These are phyloP conservation scores for Andrena haemorrhoa DNA, from an alignment of 2,888 invertebrate species.

Conservation along the genomic window DNA sequence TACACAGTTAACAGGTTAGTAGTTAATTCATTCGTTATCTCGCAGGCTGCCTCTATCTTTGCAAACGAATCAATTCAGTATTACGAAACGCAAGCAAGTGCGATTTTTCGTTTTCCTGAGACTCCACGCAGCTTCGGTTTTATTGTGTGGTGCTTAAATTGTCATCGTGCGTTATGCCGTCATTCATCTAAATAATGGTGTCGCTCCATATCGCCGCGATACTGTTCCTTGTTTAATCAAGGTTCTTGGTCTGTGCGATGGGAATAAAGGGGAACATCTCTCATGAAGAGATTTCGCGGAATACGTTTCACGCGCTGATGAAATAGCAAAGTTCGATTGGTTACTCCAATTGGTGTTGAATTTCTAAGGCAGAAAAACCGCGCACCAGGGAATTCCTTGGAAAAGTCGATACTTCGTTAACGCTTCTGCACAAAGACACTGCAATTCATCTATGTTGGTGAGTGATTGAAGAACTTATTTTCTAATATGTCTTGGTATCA, in stretches of 20 bases:
- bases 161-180: slow-evolving; percentile 23
- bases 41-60: slow-evolving; percentile 8
- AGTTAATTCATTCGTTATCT: slow-evolving; percentile 2
- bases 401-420: too few species aligned
- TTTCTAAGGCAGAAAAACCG: too few species aligned
- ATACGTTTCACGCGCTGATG: not conserved
- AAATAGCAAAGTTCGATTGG: not conserved
- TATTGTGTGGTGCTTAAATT: slow-evolving; percentile 11
- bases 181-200: slow-evolving; percentile 21
- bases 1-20: not conserved
- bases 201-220: not conserved
- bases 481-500: too few species aligned
- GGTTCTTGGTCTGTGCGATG: not conserved
- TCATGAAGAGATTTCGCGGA: not conserved
- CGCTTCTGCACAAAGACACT: too few species aligned
- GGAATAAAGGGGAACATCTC: not conserved
- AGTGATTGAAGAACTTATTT: too few species aligned
- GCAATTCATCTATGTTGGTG: too few species aligned
- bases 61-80: slow-evolving; percentile 9
- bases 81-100: slow-evolving; percentile 4
- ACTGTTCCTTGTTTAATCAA: not conserved
- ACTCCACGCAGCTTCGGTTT: not conserved
- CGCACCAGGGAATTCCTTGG: too few species aligned
- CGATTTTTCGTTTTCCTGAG: not conserved
- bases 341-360: too few species aligned